Evolutionary conservation across 2,888 invertebrate species (phyloP), one percentile per base, ranked within the genome.

Genomic region (Athalia cordata): DNA sequence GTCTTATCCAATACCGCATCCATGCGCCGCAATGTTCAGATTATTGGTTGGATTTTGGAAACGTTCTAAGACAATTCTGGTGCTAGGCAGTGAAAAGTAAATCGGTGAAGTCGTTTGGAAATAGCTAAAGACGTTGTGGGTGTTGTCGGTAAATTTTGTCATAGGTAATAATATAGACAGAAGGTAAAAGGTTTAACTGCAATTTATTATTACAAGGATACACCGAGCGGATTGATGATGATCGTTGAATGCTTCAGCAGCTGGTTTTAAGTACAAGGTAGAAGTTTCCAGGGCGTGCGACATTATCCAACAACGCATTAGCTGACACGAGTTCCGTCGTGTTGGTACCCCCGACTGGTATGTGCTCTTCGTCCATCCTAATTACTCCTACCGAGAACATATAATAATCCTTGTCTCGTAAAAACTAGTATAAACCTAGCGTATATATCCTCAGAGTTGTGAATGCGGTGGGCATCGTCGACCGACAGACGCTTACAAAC

Each of bases 341-440:
- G 75, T 75, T 11, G 64, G 64, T 75, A 79, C 50, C 79, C 77
- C 79, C 82, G 81, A 82, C 81, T 80, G 82, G 83, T 84, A 84
- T 81, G 77, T 77, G 76, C 67, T 77, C 79, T 76, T 80, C 81
- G 84, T 81, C 78, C 82, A 82, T 78, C 82, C 83, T 85, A 85
- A 86, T 86, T 85, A 85, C 83, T 82, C 68, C 82, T 86, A 84
- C 84, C 83, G 81, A 82, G 85, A 85, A 86, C 81, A 81, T 82
- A 83, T 83, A 85, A 81, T 85, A 86, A 84, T 84, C 82, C 81
- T 74, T 80, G 81, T 80, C 77, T 77, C 75, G 80, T 74, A 86
- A 85, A 85, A 86, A 86, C 84, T 83, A 83, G 85, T 82, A 85
- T 83, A 83, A 86, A 85, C 84, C 29, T 29, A 29, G 29, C 29